phyloP scores from a whole-genome alignment of 2,113 vertebrate genomes.

The Ia io region DNA sequence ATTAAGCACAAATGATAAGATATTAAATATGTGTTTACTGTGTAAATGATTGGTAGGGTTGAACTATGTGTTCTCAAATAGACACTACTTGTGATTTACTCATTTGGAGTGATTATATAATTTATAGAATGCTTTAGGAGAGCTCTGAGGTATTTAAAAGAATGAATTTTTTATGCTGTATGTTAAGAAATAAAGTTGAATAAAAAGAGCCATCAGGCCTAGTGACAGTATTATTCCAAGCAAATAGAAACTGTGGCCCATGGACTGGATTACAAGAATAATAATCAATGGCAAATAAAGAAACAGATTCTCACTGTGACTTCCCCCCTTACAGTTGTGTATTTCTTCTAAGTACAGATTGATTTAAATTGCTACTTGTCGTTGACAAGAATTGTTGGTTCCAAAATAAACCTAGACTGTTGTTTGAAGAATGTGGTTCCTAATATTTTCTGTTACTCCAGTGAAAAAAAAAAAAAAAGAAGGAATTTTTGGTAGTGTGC shows the following conservation, averaged over 20 bases:
- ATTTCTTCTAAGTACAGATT: conserved; percentile 57
- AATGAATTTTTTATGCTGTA: conserved; percentile 19
- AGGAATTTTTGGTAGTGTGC: conserved; percentile 55
- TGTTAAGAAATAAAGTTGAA: conserved; percentile 36
- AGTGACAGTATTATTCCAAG: conserved; percentile 11
- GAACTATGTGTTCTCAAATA: background rate
- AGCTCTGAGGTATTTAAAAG: conserved; percentile 8
- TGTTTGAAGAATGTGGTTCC: conserved; percentile 70
- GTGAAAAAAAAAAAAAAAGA: conserved; percentile 62
- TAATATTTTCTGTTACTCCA: conserved; percentile 72
- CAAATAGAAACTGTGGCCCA: background rate
- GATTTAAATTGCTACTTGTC: conserved; percentile 69
- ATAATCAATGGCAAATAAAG: conserved; percentile 47
- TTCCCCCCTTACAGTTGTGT: conserved; percentile 4
- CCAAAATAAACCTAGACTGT: conserved; percentile 75
- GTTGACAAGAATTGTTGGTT: conserved; percentile 53
- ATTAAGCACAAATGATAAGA: conserved; percentile 3
- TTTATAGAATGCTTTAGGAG: conserved; percentile 7
- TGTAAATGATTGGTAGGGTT: background rate
- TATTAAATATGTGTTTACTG: background rate
- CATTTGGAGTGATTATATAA: conserved; percentile 13
- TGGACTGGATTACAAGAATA: conserved; percentile 7
- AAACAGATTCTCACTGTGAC: conserved; percentile 36
- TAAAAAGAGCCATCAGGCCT: background rate
- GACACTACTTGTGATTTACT: background rate